Evolutionary conservation across 2,113 vertebrate genomes (phyloP).

Genomic region (Hippotragus niger): DNA sequence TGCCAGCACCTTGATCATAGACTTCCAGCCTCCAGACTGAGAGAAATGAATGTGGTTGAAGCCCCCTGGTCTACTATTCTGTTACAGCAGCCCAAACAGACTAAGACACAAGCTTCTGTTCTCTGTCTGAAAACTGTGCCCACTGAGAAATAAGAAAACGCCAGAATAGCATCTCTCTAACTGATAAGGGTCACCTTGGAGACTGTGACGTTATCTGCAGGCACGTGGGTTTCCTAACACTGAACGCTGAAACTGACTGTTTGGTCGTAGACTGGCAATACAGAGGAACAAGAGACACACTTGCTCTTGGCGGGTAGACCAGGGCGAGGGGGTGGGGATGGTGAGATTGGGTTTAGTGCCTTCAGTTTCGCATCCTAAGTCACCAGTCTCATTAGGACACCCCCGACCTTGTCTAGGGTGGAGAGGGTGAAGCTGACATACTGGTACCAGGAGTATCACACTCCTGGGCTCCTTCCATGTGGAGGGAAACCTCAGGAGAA

Average conservation of each 20-base stretch:
- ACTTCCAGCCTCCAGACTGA: background rate
- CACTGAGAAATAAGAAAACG: background rate
- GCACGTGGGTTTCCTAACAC: background rate
- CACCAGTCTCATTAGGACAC: background rate
- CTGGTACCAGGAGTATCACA: rapidly evolving
- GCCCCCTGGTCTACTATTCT: background rate
- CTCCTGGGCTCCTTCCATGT: rapidly evolving
- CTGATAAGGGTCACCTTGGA: background rate
- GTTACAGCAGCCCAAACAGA: background rate
- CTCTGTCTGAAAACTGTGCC: background rate
- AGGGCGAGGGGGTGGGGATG: rapidly evolving
- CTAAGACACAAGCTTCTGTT: background rate
- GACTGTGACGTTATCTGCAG: background rate
- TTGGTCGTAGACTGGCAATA: background rate
- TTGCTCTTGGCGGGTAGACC: rapidly evolving
- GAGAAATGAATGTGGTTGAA: background rate
- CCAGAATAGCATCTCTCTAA: background rate
- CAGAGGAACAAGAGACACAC: background rate
- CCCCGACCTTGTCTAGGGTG: rapidly evolving
- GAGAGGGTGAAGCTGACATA: background rate
- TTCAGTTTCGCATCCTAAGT: background rate
- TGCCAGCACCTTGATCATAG: background rate
- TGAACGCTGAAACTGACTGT: background rate
- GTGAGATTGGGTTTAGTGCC: rapidly evolving
- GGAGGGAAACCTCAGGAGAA: too few relatives aligned